Evolutionary conservation across 2,888 invertebrate species (phyloP).

Genomic region (Orthosia incerta): DNA sequence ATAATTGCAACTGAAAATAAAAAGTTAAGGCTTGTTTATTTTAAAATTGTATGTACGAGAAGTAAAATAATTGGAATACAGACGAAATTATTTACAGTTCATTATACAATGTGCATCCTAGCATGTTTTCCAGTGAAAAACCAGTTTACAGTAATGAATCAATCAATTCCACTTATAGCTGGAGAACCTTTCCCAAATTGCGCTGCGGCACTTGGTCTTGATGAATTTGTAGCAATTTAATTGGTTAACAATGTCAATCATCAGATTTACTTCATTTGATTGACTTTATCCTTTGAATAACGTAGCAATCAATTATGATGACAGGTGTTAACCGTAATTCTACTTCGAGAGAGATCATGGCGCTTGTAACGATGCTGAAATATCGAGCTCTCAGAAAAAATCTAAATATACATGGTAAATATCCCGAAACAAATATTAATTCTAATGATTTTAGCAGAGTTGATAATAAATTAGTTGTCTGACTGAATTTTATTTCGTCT

Average conservation of each 20-base stretch:
- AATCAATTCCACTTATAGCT: conserved; percentile 31
- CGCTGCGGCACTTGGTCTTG: conserved; percentile 39
- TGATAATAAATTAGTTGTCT: background rate
- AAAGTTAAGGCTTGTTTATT: no score
- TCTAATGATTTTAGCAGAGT: background rate
- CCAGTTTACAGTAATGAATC: conserved; percentile 38
- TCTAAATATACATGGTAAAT: no score
- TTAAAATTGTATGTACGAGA: background rate
- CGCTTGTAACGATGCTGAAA: no score
- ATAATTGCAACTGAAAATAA: background rate
- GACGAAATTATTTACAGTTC: background rate
- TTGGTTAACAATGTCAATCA: conserved; percentile 32
- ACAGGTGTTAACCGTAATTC: background rate
- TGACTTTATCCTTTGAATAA: background rate
- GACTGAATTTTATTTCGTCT: background rate
- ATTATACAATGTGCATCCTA: background rate
- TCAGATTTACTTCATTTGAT: background rate
- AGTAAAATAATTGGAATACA: background rate
- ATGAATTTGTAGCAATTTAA: conserved; percentile 54
- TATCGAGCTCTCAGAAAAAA: no score
- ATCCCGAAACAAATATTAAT: no score
- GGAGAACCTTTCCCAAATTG: conserved; percentile 27
- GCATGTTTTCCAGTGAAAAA: conserved; percentile 1
- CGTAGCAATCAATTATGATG: background rate
- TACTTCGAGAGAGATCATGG: no score